A percentile compares a stretch with the other conserved stretches of the same genome.
Evolutionary conservation across 2,113 vertebrate species (phyloP).

Genomic region (Pedetes capensis): DNA sequence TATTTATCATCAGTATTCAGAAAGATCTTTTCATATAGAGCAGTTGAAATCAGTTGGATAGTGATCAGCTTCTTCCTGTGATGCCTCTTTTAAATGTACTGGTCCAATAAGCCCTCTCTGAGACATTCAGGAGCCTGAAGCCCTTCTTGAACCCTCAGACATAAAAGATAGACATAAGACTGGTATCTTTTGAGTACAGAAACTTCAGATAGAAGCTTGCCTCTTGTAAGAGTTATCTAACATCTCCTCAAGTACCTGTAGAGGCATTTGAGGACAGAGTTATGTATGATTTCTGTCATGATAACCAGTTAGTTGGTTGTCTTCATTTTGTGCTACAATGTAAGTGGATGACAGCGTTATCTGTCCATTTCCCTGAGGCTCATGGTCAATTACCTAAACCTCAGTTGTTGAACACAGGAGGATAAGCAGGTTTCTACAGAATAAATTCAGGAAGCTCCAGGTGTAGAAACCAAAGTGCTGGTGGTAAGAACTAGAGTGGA

Average conservation of each 20-base stretch:
- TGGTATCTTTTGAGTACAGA: neutral
- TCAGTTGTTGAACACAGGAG: neutral
- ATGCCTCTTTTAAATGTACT: neutral
- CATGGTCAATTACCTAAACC: neutral
- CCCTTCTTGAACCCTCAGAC: neutral
- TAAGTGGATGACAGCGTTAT: neutral
- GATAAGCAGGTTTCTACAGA: neutral
- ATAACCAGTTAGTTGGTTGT: neutral
- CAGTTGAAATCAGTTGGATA: neutral
- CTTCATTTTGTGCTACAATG: neutral
- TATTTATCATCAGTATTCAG: neutral
- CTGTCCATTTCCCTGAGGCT: neutral
- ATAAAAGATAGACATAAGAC: neutral
- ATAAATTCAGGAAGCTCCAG: neutral
- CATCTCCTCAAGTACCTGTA: neutral
- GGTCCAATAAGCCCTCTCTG: neutral
- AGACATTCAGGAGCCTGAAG: neutral
- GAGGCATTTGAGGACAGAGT: neutral
- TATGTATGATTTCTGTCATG: neutral
- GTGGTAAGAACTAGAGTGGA: neutral
- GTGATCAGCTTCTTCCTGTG: neutral
- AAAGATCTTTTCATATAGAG: neutral
- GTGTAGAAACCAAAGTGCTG: neutral
- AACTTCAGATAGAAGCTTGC: neutral
- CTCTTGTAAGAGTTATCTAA: neutral